Conservation (phyloP, 2,888 invertebrate species). For the Homarus gammarus region DNA sequence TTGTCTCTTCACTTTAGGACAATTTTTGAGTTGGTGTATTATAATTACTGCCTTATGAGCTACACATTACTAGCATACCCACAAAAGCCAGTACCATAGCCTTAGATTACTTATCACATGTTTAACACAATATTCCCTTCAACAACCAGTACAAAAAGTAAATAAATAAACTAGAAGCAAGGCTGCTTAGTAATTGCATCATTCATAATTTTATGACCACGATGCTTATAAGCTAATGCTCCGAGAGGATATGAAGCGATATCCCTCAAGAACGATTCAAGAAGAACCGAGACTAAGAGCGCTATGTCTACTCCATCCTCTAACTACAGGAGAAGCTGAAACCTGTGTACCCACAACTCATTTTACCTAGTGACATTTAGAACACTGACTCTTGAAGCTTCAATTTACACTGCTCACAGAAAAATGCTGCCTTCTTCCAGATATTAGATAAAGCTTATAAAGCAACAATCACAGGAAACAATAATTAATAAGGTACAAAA, state of each 20-base stretch:
- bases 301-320: background rate
- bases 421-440: slow-evolving; percentile 12
- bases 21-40: no score
- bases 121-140: no score
- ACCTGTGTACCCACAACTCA: background rate
- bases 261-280: background rate
- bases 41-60: no score
- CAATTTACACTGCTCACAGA: background rate
- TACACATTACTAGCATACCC: no score
- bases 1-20: no score
- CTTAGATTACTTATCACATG: no score
- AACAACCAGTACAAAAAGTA: no score
- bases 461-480: background rate
- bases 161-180: no score
- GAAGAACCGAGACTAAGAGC: no score
- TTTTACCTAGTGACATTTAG: background rate
- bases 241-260: background rate
- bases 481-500: background rate
- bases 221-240: background rate
- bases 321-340: background rate
- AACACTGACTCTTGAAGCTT: background rate
- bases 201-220: no score
- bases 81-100: no score
- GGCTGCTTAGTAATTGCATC: background rate
- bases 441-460: background rate